Conservation (phyloP, 2,113 vertebrate species). For the Hippocampus comes region DNA sequence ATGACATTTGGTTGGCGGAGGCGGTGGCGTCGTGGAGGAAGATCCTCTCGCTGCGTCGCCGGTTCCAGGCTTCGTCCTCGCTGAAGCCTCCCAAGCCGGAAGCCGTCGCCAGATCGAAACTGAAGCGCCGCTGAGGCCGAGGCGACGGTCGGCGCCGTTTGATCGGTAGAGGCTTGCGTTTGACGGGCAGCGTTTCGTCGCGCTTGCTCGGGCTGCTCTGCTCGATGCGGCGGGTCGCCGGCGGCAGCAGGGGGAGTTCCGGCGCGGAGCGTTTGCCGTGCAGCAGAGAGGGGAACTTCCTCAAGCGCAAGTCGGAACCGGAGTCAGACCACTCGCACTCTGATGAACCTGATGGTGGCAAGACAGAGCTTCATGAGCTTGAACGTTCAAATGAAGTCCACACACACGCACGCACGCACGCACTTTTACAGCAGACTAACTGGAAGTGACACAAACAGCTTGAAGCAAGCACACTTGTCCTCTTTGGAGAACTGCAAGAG, state of each 20-base stretch:
- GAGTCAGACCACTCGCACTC: conserved; percentile 94
- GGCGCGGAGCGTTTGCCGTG: conserved; percentile 82
- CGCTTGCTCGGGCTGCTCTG: conserved; percentile 74
- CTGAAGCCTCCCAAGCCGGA: conserved; percentile 67
- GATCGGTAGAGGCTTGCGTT: conserved; percentile 72
- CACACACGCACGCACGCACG: too few species aligned
- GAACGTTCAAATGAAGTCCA: too few species aligned
- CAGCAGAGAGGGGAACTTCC: conserved; percentile 81
- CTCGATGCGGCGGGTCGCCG: conserved; percentile 36
- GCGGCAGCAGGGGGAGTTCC: conserved; percentile 70
- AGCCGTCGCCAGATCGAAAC: conserved; percentile 78
- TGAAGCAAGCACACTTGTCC: neutral
- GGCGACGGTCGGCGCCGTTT: conserved; percentile 78
- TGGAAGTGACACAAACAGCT: neutral
- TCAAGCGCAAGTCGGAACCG: conserved; percentile 82
- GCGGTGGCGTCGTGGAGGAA: conserved; percentile 87
- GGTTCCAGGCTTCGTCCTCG: conserved; percentile 89
- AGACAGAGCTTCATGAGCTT: too few species aligned
- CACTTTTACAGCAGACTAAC: neutral
- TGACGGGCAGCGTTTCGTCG: conserved; percentile 76
- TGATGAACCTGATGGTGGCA: conserved; percentile 74
- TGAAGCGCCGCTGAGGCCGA: conserved; percentile 77
- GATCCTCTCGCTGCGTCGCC: conserved; percentile 91
- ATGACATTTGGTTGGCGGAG: conserved; percentile 54
- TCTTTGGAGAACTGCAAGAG: neutral